Conservation (phyloP, 2,797 vertebrate genomes). For the Pantherophis alleghaniensis region DNA sequence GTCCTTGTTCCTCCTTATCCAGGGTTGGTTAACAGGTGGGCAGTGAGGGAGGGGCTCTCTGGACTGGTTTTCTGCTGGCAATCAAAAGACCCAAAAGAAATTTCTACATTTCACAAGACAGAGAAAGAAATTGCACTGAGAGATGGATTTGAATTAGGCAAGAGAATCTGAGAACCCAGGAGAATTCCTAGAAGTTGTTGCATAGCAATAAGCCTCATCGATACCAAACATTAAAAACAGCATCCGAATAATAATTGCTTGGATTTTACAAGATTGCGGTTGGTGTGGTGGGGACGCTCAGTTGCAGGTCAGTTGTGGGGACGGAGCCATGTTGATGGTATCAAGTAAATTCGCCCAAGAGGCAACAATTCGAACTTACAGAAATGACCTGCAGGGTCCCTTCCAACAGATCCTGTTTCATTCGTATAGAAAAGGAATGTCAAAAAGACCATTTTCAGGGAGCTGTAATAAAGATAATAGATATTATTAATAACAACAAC, state of each 20-base stretch:
- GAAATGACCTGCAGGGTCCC: no score
- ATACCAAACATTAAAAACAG: background rate
- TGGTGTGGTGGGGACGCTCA: background rate
- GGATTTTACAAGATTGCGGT: background rate
- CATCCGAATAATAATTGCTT: background rate
- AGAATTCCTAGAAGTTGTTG: rapidly evolving
- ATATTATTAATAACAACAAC: no score
- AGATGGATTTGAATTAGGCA: background rate
- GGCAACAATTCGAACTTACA: no score
- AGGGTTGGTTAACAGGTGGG: background rate
- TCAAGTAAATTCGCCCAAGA: background rate
- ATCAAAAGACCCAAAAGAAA: no score
- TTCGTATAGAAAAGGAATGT: no score
- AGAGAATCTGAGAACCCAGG: background rate
- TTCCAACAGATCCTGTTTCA: no score
- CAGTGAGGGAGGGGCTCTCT: no score
- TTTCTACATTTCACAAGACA: no score
- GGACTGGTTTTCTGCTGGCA: no score
- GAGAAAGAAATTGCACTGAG: background rate
- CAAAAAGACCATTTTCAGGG: no score
- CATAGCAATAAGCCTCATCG: background rate
- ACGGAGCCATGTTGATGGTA: background rate
- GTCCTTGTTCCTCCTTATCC: background rate
- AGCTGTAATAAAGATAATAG: no score
- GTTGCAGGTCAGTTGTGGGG: background rate